These are phyloP conservation scores for Argya squamiceps DNA, from an alignment of 2,797 vertebrate genomes.

Conservation along the genomic window DNA sequence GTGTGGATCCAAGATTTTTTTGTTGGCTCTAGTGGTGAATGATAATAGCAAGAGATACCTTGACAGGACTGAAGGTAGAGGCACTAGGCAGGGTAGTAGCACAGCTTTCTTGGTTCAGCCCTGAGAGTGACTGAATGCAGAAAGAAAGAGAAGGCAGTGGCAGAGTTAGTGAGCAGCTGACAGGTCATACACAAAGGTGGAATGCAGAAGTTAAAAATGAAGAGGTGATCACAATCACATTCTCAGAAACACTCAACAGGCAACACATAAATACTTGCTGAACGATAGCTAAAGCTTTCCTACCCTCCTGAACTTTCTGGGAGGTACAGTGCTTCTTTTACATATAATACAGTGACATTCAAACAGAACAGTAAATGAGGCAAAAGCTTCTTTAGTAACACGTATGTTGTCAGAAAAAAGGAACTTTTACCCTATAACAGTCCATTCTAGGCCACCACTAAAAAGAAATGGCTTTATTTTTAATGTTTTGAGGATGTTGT, in stretches of 20 bases:
- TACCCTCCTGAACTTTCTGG: not conserved
- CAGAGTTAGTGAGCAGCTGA: slow-evolving; percentile 46
- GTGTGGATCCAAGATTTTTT: slow-evolving; percentile 8
- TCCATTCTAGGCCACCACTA: not conserved
- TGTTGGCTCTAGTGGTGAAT: slow-evolving; percentile 41
- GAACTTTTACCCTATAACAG: not conserved
- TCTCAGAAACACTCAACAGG: not conserved
- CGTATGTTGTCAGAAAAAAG: not conserved
- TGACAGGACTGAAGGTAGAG: slow-evolving; percentile 72
- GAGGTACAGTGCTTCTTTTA: not conserved
- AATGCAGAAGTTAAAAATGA: slow-evolving; percentile 26
- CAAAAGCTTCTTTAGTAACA: not conserved
- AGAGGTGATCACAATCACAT: not conserved
- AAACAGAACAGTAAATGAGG: not conserved
- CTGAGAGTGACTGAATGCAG: slow-evolving; percentile 76
- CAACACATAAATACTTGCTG: not conserved
- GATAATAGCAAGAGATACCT: slow-evolving; percentile 76
- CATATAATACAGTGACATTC: not conserved
- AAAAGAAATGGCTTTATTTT: not conserved
- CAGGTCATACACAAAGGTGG: not conserved
- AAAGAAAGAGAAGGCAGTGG: slow-evolving; percentile 65
- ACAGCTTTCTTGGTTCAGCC: slow-evolving; percentile 74
- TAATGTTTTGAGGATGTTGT: not conserved
- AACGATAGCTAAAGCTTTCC: not conserved
- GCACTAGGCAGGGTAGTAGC: slow-evolving; percentile 67